These are phyloP conservation scores for Dysdera silvatica DNA, from an alignment of 1,140 invertebrate genomes.

Conservation along the genomic window DNA sequence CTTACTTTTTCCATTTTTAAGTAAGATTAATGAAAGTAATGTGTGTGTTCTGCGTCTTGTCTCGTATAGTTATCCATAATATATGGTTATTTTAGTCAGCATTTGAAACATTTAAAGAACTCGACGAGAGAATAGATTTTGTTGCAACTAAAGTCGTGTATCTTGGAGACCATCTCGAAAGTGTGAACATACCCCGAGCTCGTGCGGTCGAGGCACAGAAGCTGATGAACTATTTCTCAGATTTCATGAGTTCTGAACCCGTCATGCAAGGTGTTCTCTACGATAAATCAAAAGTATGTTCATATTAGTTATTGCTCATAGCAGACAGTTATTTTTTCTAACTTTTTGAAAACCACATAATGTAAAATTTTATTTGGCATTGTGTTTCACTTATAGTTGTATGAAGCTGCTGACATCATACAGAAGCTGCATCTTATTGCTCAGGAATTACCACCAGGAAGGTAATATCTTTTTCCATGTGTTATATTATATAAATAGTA, in stretches of 20 bases:
- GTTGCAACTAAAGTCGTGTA: conserved; percentile 96
- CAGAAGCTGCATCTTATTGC: conserved; percentile 93
- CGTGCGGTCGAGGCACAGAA: conserved; percentile 90
- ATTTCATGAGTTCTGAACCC: conserved; percentile 81
- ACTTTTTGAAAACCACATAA: conserved; percentile 6
- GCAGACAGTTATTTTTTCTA: conserved; percentile 1
- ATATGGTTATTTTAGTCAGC: conserved; percentile 54
- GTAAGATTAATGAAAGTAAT: too few relatives aligned
- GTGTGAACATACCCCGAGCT: conserved; percentile 86
- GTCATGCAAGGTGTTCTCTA: conserved; percentile 76
- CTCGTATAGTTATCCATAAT: background rate
- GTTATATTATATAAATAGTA: too few relatives aligned
- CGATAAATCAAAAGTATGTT: conserved; percentile 66
- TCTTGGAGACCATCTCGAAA: conserved; percentile 93
- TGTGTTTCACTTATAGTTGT: conserved; percentile 53
- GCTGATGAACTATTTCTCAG: conserved; percentile 84
- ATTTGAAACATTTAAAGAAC: conserved; percentile 77
- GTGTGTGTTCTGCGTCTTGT: too few relatives aligned
- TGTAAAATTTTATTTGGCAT: background rate
- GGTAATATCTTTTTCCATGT: conserved; percentile 45
- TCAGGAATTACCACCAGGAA: conserved; percentile 79
- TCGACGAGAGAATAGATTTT: conserved; percentile 92
- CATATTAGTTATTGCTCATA: too few relatives aligned
- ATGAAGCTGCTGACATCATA: conserved; percentile 96
- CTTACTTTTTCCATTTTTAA: too few relatives aligned